Conservation (phyloP, 2,888 invertebrate genomes). For the Onchidella celtica region DNA sequence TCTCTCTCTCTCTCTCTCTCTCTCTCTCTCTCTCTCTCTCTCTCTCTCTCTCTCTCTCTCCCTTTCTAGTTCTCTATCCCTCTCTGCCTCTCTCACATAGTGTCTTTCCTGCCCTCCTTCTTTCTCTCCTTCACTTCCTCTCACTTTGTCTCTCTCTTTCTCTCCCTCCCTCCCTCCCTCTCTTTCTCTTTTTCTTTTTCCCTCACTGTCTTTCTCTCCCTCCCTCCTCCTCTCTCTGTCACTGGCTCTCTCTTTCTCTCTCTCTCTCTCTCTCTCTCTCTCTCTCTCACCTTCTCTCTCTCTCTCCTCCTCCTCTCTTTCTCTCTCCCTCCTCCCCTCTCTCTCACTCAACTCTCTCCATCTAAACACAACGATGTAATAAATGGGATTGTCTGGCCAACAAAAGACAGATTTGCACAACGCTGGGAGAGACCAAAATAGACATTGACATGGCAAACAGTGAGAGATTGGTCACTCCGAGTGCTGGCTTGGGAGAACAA, state of each 20-base stretch:
- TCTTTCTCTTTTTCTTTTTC: slow-evolving; percentile 26
- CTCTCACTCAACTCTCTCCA: too few relatives aligned
- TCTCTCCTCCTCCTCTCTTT: not conserved
- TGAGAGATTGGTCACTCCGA: too few relatives aligned
- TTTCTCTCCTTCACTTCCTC: slow-evolving; percentile 15
- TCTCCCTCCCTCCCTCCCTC: slow-evolving; percentile 18
- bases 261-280: too few relatives aligned
- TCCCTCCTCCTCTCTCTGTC: too few relatives aligned
- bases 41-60: not conserved
- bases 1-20: slow-evolving; percentile 34
- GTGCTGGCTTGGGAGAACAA: too few relatives aligned
- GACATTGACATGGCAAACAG: too few relatives aligned
- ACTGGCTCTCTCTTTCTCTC: too few relatives aligned
- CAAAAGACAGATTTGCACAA: too few relatives aligned
- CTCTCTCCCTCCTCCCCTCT: not conserved
- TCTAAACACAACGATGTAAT: too few relatives aligned
- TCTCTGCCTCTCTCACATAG: not conserved
- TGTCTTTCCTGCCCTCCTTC: not conserved
- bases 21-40: slow-evolving; percentile 17
- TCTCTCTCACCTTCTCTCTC: not conserved
- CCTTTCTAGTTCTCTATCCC: not conserved
- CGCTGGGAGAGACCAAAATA: too few relatives aligned
- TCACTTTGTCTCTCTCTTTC: slow-evolving; percentile 27
- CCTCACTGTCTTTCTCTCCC: not conserved
- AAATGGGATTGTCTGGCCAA: too few relatives aligned